Evolutionary conservation across 2,888 invertebrate species (phyloP), one percentile per base, ranked within the genome.

Genomic region (Xestia rhomboidea): DNA sequence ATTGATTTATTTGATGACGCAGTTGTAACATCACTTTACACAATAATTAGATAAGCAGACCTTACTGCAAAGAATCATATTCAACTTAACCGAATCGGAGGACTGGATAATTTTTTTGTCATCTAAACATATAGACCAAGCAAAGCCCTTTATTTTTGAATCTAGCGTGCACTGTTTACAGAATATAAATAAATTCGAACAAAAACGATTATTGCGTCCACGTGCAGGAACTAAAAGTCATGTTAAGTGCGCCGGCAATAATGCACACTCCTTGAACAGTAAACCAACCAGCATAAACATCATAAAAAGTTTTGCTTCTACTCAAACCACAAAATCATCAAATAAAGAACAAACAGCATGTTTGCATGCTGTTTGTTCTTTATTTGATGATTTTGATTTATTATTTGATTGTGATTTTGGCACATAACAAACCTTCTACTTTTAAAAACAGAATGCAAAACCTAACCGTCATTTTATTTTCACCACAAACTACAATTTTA

Each of bases 391-490:
- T n/a, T n/a, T n/a, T n/a, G n/a, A n/a, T n/a, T n/a, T n/a, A n/a
- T n/a, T n/a, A n/a, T n/a, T n/a, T n/a, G n/a, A n/a, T n/a, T n/a
- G n/a, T n/a, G n/a, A n/a, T n/a, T n/a, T n/a, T n/a, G 27, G 21
- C 60, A 69, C 62, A 54, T 44, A 21, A 67, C 24, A 84, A 71
- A 73, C 21, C n/a, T 64, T n/a, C 41, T 64, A 64, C 44, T 81
- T 79, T 60, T 27, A 68, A 86, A 75, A 76, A 38, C 34, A 54
- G 46, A 72, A 70, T 46, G 27, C 44, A 79, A 73, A 49, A 60
- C 44, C 18, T 69, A 78, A 77, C 73, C 69, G 41, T 38, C 46
- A 77, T 73, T 81, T 84, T 77, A 79, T 78, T 78, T 77, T 67
- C 75, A 38, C 34, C 34, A 41, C 60, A 38, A 71, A 76, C 73